Evolutionary conservation across 2,113 vertebrate genomes (phyloP).

Genomic region (Penelope pileata): DNA sequence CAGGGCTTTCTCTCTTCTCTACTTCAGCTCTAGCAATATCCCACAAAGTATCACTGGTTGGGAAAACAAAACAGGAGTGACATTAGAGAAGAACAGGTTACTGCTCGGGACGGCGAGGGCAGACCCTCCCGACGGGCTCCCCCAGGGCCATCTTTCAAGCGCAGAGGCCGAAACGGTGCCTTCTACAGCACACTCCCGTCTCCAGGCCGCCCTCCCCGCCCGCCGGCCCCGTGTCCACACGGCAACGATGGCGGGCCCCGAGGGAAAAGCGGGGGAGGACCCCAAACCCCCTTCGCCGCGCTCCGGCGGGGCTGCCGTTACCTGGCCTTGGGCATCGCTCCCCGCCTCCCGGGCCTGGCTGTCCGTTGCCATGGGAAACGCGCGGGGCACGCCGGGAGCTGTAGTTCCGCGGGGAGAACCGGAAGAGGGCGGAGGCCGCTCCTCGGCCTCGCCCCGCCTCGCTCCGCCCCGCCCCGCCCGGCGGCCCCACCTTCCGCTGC

Average conservation of each 20-base stretch:
- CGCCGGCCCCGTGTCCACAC: background rate
- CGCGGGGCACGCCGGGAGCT: conserved; percentile 54
- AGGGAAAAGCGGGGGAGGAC: too few relatives aligned
- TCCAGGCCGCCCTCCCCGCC: background rate
- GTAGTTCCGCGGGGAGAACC: conserved; percentile 34
- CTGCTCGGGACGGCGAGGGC: rapidly evolving
- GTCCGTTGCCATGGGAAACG: conserved; percentile 54
- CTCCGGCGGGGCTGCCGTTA: background rate
- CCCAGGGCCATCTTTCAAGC: background rate
- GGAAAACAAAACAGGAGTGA: background rate
- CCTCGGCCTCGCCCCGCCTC: rapidly evolving
- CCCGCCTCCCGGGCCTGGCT: background rate
- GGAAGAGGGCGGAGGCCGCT: background rate
- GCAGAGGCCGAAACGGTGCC: background rate
- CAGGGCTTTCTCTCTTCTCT: conserved; percentile 68
- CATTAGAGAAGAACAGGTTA: background rate
- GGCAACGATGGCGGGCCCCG: rapidly evolving
- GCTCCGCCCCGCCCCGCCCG: too few relatives aligned
- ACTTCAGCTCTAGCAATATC: conserved; percentile 89
- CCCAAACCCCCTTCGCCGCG: rapidly evolving
- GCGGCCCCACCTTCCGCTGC: too few relatives aligned
- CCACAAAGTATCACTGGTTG: conserved; percentile 87
- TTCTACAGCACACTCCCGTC: background rate
- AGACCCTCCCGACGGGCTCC: too few relatives aligned
- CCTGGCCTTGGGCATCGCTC: conserved; percentile 38